These are phyloP conservation scores for Leucosticte australis DNA, from an alignment of 2,113 vertebrate genomes.

Conservation along the genomic window DNA sequence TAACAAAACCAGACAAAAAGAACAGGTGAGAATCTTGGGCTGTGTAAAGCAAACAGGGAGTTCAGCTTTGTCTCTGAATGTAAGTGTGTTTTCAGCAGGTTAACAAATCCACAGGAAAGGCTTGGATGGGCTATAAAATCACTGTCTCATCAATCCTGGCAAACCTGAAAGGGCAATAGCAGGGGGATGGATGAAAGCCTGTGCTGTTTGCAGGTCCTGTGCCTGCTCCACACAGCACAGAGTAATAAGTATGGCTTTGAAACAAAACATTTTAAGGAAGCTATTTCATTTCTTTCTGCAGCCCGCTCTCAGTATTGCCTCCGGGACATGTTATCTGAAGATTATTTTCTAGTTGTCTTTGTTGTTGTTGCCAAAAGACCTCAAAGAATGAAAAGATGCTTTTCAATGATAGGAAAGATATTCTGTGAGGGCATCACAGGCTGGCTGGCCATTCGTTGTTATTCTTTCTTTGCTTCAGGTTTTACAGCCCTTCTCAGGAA, in stretches of 20 bases:
- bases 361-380: not conserved
- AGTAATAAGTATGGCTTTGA: not conserved
- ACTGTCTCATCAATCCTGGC: not conserved
- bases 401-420: not conserved
- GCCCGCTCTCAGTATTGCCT: not conserved
- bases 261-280: constrained; percentile 27
- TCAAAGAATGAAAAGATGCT: constrained; percentile 11
- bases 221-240: not conserved
- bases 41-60: not conserved
- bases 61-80: not conserved
- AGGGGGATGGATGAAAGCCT: not conserved
- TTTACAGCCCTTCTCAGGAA: not conserved
- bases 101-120: not conserved
- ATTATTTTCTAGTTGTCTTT: constrained; percentile 29
- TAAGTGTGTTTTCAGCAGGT: not conserved
- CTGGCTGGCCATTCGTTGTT: not conserved
- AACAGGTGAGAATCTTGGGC: not conserved
- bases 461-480: not conserved
- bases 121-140: not conserved
- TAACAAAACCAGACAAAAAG: not conserved
- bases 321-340: not conserved
- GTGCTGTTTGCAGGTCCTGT: not conserved
- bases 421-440: not conserved
- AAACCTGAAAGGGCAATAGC: not conserved
- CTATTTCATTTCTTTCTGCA: constrained; percentile 12